Base-by-base conservation (phyloP, 1,140 invertebrate species). In the Scaptomyza montana region DNA sequence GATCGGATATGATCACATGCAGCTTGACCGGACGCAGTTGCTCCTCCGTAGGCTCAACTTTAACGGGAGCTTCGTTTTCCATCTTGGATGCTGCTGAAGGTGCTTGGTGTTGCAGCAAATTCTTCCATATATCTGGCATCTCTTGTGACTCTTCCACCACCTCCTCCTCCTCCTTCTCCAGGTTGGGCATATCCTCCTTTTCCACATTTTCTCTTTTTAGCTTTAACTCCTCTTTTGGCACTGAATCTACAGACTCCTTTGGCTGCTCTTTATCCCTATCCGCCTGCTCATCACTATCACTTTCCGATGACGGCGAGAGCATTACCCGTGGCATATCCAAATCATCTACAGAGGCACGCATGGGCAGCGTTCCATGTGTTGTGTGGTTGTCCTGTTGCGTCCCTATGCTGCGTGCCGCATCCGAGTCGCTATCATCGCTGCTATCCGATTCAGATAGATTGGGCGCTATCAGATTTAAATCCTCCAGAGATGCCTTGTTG, bases 381-480 rank as follows among this genome's bases (percentile, higher is more conserved):
- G 47, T 30, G 1, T 12, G n/a, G 21, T 46, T 25, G 10, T 78
- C 71, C 13, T 39, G 57, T 5, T 41, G 51, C 55, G 65, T 75
- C 9, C 36, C 61, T 5, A 33, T 66, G 45, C 66, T 51, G 25
- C 66, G 61, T n/a, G 65, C 45, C 19, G 65, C 73, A 55, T 85
- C 86, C 0, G 93, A 92, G 67, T 96, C 95, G 6, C 95, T 95
- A 72, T 96, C 96, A 73, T 96, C 96, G 89, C 95, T 96, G 66
- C 94, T 95, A 77, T 95, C 95, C 91, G 95, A 95, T 79, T 97
- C 96, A 1, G 96, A 97, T 51, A 97, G 92, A 93, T 97, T 97
- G 39, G 96, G 92, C 4, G 95, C 96, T 2, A 96, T 96, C 5
- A 97, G 92, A 93, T 97, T 96, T 0, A 92, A 70, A 64, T 92